Percentiles rank a stretch among this genome's conserved stretches.
Evolutionary conservation across 2,113 vertebrate genomes (phyloP).

Genomic region (Mobula hypostoma): DNA sequence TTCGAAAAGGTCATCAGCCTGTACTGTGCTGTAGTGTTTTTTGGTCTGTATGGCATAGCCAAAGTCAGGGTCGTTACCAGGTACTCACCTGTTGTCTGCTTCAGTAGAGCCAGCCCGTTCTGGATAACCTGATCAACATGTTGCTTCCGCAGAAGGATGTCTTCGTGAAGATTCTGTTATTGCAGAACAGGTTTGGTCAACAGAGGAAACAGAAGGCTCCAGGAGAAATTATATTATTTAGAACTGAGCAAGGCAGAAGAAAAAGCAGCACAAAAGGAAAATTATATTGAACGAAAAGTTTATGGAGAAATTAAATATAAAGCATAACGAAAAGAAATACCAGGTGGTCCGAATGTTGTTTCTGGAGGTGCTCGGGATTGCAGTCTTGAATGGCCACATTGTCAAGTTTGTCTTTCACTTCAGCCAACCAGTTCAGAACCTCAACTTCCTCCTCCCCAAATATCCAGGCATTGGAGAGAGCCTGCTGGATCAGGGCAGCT

Average conservation of each 20-base stretch:
- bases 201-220: not conserved
- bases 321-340: constrained; percentile 57
- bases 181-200: constrained; percentile 43
- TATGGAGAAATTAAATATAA: constrained; percentile 39
- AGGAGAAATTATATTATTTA: not conserved
- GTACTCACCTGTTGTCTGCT: constrained; percentile 85
- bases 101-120: constrained; percentile 89
- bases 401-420: constrained; percentile 70
- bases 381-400: constrained; percentile 75
- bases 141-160: constrained; percentile 78
- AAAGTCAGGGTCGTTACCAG: not conserved
- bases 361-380: constrained; percentile 68
- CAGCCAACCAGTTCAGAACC: constrained; percentile 92
- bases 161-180: constrained; percentile 77
- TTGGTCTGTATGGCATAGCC: too few relatives aligned
- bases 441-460: constrained; percentile 95
- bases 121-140: constrained; percentile 82
- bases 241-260: not conserved
- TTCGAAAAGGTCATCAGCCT: too few relatives aligned
- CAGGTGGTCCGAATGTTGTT: constrained; percentile 79
- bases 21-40: too few relatives aligned
- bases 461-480: constrained; percentile 85
- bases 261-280: not conserved
- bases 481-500: constrained; percentile 82
- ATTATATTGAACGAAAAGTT: not conserved